Evolutionary conservation across 2,888 invertebrate genomes (phyloP), one percentile per base, ranked within the genome.

Genomic region (Ectobius pallidus): DNA sequence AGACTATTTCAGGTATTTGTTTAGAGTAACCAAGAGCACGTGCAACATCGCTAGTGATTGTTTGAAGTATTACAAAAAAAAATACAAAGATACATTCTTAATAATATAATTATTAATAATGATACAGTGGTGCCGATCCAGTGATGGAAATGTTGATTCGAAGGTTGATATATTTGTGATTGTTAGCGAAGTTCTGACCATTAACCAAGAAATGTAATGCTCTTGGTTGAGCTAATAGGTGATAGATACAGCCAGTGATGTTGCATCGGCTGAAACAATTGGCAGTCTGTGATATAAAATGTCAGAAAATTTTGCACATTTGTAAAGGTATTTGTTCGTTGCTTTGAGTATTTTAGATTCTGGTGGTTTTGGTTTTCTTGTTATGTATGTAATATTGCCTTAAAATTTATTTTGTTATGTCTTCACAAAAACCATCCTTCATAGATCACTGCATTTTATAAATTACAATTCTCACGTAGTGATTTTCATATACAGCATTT

Each of bases 131-230:
- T 58, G 3, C 58, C 55, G 16, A 58, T 30, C 25, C 3, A 58
- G n/a, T 58, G 58, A 58, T 14, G n/a, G 32, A 9, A 58, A 16
- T 27, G 32, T 30, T 58, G 20, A 27, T 46, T 7, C 46, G 18
- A 46, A 14, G n/a, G 18, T 46, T 46, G 46, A 27, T 70, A n/a
- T 27, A 30, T 46, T 63, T 25, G 27, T 25, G 46, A 44, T 30
- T 49, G 34, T 71, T 62, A 71, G 18, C 34, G 44, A 20, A 27
- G 16, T 63, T 74, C 74, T 74, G 74, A 74, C 71, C 71, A 74
- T 69, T 62, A 74, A 74, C 71, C 71, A 74, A 62, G 65, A 71
- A 72, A 69, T 55, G 44, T 58, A 39, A 63, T 65, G 72, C 74
- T 74, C 69, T 74, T 74, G 71, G 71, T 74, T 69, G 34, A 46